phyloP scores from a whole-genome alignment of 1,140 invertebrate genomes.

The Lordiphosa collinella region DNA sequence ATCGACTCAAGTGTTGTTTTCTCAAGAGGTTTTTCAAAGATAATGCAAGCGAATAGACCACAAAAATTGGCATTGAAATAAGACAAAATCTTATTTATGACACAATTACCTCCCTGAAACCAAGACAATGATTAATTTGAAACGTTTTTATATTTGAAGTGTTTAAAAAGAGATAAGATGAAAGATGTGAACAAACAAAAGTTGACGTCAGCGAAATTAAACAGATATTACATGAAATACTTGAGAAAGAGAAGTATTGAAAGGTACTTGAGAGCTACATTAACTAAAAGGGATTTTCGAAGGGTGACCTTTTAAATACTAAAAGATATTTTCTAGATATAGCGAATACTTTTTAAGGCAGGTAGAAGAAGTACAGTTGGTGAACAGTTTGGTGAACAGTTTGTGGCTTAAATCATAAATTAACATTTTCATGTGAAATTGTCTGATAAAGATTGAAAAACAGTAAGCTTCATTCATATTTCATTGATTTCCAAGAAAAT shows the following conservation, averaged over 20 bases:
- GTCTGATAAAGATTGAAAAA: no score
- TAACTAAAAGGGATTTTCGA: neutral
- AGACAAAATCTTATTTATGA: conserved; percentile 39
- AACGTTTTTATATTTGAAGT: conserved; percentile 8
- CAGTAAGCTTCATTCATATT: conserved; percentile 1
- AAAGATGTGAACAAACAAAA: neutral
- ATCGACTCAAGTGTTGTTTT: conserved; percentile 20
- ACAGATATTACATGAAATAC: conserved; percentile 7
- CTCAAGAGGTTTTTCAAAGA: no score
- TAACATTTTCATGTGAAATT: no score
- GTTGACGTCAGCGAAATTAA: conserved; percentile 19
- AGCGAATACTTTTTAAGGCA: no score
- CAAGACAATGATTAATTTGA: conserved; percentile 37
- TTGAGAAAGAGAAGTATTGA: neutral
- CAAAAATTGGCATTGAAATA: conserved; percentile 16
- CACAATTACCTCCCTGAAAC: conserved; percentile 23
- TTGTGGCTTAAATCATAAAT: no score
- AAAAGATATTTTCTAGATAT: neutral
- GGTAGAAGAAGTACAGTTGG: no score
- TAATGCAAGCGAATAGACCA: no score
- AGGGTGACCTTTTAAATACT: conserved; percentile 23
- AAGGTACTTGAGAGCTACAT: neutral
- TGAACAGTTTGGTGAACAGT: no score
- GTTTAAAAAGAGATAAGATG: conserved; percentile 19
- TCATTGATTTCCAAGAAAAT: conserved; percentile 10